These are phyloP conservation scores for Gambusia holbrooki DNA, from an alignment of 2,113 vertebrate genomes.

Conservation along the genomic window DNA sequence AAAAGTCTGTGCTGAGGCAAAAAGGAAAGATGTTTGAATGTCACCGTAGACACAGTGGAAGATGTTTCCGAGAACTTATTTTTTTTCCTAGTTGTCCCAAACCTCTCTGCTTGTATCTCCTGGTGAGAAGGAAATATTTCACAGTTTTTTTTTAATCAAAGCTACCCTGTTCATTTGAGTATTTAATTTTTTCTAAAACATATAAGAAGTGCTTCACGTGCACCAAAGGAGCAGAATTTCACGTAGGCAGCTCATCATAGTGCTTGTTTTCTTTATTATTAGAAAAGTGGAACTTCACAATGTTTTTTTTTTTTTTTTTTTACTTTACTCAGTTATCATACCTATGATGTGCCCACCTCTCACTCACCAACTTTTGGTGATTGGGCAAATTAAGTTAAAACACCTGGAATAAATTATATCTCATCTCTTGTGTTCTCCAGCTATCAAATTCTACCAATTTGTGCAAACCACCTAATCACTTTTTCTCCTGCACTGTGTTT, in stretches of 20 bases:
- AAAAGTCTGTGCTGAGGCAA: slow-evolving; percentile 23
- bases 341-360: not conserved
- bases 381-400: not conserved
- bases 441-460: not conserved
- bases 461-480: not conserved
- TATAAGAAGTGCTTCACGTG: slow-evolving; percentile 8
- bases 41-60: slow-evolving; percentile 8
- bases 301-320: not conserved
- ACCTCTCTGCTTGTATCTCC: slow-evolving; percentile 12
- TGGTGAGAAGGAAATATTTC: slow-evolving; percentile 12
- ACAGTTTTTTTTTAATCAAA: slow-evolving; percentile 21
- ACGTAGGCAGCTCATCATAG: slow-evolving; percentile 13
- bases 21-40: slow-evolving; percentile 17
- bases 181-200: slow-evolving; percentile 7
- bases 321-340: not conserved
- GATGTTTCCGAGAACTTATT: slow-evolving; percentile 13
- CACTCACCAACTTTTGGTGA: not conserved
- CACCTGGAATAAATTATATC: not conserved
- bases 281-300: slow-evolving; percentile 6
- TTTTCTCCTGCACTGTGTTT: not conserved
- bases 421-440: not conserved
- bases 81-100: slow-evolving; percentile 12
- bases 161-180: slow-evolving; percentile 3
- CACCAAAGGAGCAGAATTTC: slow-evolving; percentile 9
- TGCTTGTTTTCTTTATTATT: slow-evolving; percentile 18